A percentile compares a stretch with the other conserved stretches of the same genome.
Evolutionary conservation across 2,797 vertebrate genomes (phyloP).

Genomic region (Taenioides sp.): DNA sequence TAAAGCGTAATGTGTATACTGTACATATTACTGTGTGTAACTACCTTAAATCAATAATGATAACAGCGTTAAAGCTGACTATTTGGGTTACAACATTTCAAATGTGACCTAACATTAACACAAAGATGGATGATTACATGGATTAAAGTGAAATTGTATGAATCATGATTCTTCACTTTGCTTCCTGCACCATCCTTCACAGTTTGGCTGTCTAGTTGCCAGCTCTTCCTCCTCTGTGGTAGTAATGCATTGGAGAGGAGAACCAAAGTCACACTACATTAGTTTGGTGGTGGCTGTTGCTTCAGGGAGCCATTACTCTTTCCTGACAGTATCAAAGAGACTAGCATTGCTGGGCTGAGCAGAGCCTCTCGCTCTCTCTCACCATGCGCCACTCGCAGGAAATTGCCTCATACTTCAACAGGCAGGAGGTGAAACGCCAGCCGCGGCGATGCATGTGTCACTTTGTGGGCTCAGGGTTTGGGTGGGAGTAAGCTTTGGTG

Average conservation of each 20-base stretch:
- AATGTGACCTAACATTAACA: background rate
- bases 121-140: background rate
- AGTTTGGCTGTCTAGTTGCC: slow-evolving; percentile 54
- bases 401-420: slow-evolving; percentile 85
- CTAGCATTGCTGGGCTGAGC: slow-evolving; percentile 60
- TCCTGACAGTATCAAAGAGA: slow-evolving; percentile 82
- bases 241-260: slow-evolving; percentile 76
- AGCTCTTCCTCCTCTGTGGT: slow-evolving; percentile 64
- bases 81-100: background rate
- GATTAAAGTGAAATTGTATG: slow-evolving; percentile 6
- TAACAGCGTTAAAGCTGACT: background rate
- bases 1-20: background rate
- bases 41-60: too few relatives aligned
- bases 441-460: slow-evolving; percentile 79
- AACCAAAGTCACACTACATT: slow-evolving; percentile 81
- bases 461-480: slow-evolving; percentile 72
- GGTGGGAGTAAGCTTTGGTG: slow-evolving; percentile 75
- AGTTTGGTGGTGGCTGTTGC: slow-evolving; percentile 76
- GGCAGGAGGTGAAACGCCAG: slow-evolving; percentile 80
- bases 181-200: slow-evolving; percentile 36
- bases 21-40: background rate
- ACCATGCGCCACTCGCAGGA: slow-evolving; percentile 78
- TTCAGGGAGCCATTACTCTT: slow-evolving; percentile 84
- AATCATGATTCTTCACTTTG: slow-evolving; percentile 38
- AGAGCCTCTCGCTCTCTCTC: slow-evolving; percentile 57